Evolutionary conservation across 2,888 invertebrate genomes (phyloP).

Genomic region (Doris montereyensis): DNA sequence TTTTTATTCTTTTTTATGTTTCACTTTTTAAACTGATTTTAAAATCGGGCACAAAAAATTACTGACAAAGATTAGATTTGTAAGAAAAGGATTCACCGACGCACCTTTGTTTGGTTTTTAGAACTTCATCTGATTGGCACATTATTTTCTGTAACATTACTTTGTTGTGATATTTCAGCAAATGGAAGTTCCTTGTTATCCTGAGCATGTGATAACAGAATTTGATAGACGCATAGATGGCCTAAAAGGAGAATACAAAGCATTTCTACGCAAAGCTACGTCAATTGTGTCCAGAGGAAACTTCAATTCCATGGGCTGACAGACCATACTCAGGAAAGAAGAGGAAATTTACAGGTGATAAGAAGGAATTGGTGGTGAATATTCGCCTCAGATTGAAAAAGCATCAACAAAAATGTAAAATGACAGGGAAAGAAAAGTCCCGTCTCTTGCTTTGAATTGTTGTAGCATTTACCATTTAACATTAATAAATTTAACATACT

Average conservation of each 20-base stretch:
- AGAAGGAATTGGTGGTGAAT: neutral
- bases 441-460: too few species aligned
- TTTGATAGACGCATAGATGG: constrained; percentile 55
- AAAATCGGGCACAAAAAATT: neutral
- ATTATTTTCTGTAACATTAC: too few species aligned
- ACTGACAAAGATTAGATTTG: neutral
- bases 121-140: too few species aligned
- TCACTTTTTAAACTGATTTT: too few species aligned
- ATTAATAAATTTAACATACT: too few species aligned
- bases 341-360: constrained; percentile 62
- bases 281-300: constrained; percentile 57
- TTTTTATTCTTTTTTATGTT: too few species aligned
- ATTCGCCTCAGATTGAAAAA: too few species aligned
- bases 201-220: constrained; percentile 64
- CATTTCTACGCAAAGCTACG: constrained; percentile 64
- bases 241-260: constrained; percentile 64
- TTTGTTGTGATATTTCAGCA: too few species aligned
- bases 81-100: neutral
- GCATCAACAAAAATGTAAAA: too few species aligned
- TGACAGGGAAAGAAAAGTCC: too few species aligned
- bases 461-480: too few species aligned
- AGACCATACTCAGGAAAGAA: constrained; percentile 57
- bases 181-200: constrained; percentile 69
- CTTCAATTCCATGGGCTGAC: constrained; percentile 64
- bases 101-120: neutral